Base-by-base conservation (phyloP, 2,888 invertebrate species). In the Aporophyla lueneburgensis region DNA sequence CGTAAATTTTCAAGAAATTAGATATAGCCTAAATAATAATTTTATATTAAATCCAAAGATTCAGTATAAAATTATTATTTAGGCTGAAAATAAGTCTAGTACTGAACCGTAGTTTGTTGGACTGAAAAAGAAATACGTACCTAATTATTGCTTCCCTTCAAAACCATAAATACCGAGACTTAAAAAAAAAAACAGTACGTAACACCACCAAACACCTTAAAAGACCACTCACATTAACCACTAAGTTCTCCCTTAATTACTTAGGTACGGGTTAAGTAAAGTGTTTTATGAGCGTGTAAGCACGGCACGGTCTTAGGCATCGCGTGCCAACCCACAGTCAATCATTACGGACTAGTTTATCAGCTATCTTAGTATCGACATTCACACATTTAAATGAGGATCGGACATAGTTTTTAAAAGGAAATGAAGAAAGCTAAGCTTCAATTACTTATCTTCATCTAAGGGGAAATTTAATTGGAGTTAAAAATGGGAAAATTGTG, bases 351-450 rank as follows among this genome's bases (percentile, higher is more conserved):
- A 3, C 69, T 62, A 24, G 70, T 70, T 33, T 87, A 87, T 89
- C 87, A 51, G 2, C 24, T 73, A 80, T 83, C 81, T 81, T 54
- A 70, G 59, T 19, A 80, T 85, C 54, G 67, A 74, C 79, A 79
- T 75, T 83, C 73, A 71, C 73, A 85, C 80, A 76, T 75, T 71
- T 68, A 77, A 74, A 70, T 58, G 54, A 65, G 69, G 74, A 76
- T 72, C 27, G 74, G 59, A 76, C 59, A 74, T 66, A 61, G 40
- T 81, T 85, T 81, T 87, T 65, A 82, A 82, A 85, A 85, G 86
- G 87, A 87, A 78, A 81, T 78, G 72, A 82, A 71, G 86, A 87
- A 87, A 86, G 87, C 21, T 78, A 14, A 2, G n/a, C 72, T 83
- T 70, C 7, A 21, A 70, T 78, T 53, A 46, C 53, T 72, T 83